A percentile compares a stretch with the other conserved stretches of the same genome.
Evolutionary conservation across 2,797 vertebrate genomes (phyloP).

Genomic region (Austrolebias charrua): DNA sequence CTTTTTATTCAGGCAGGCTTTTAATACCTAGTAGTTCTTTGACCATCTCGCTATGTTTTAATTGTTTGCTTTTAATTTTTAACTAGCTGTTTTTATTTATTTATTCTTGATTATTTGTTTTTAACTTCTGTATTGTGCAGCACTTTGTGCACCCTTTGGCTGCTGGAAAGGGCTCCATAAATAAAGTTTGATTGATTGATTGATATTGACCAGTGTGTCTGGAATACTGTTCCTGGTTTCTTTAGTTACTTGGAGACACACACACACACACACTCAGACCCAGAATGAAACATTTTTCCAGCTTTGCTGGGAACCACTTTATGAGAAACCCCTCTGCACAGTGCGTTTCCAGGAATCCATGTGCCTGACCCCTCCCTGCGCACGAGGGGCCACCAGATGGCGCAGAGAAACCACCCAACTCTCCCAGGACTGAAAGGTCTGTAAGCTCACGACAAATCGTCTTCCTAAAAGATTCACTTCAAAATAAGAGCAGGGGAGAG

Average conservation of each 20-base stretch:
- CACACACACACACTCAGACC: background rate
- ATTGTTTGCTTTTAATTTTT: too few relatives aligned
- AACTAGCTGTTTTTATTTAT: too few relatives aligned
- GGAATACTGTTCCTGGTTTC: too few relatives aligned
- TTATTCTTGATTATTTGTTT: too few relatives aligned
- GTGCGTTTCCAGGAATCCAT: slow-evolving; percentile 18
- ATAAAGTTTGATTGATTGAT: too few relatives aligned
- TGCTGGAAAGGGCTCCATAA: too few relatives aligned
- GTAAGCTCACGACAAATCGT: background rate
- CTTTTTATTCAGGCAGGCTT: too few relatives aligned
- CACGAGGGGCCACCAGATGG: slow-evolving; percentile 59
- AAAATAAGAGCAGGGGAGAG: slow-evolving; percentile 19
- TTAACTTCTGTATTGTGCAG: too few relatives aligned
- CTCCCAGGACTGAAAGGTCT: background rate
- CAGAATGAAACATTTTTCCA: background rate
- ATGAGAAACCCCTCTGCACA: background rate
- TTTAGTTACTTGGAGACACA: background rate
- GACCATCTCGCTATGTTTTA: too few relatives aligned
- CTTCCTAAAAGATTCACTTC: background rate
- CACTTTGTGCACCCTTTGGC: too few relatives aligned
- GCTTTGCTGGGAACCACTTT: background rate
- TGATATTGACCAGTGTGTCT: too few relatives aligned
- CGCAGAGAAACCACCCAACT: slow-evolving; percentile 20
- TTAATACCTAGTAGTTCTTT: too few relatives aligned
- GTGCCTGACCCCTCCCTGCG: slow-evolving; percentile 16